Conservation (phyloP, 2,113 vertebrate species). For the Grus americana region DNA sequence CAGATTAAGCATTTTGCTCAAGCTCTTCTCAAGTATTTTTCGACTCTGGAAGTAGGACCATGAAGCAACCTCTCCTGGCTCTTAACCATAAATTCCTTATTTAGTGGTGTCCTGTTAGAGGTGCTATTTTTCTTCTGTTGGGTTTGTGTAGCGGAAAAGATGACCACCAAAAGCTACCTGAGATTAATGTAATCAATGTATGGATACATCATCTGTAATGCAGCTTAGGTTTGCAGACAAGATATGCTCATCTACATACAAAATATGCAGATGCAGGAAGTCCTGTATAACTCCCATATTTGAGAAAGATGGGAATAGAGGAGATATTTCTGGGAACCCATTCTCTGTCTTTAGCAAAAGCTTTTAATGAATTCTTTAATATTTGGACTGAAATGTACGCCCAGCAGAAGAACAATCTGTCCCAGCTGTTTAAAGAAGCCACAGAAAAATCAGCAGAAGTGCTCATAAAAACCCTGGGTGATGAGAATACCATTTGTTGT, state of each 20-base stretch:
- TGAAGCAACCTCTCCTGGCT: not conserved
- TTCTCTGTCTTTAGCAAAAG: not conserved
- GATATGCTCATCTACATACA: not conserved
- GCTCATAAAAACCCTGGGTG: not conserved
- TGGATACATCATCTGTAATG: not conserved
- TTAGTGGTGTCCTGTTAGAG: not conserved
- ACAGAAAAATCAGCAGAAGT: slow-evolving; percentile 23
- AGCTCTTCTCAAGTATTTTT: not conserved
- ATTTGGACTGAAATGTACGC: not conserved
- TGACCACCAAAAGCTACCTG: not conserved
- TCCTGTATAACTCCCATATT: not conserved
- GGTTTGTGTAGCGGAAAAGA: not conserved
- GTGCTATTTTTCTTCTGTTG: not conserved
- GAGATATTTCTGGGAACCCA: not conserved
- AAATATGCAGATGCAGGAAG: not conserved
- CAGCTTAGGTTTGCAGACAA: not conserved
- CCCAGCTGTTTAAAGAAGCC: not conserved
- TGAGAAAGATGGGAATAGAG: not conserved
- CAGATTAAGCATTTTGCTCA: not conserved
- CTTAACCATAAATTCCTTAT: not conserved
- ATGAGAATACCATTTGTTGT: slow-evolving; percentile 13
- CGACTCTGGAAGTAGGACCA: not conserved
- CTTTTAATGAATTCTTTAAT: not conserved
- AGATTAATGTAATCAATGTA: not conserved
- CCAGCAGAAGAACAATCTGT: not conserved